Percentiles rank a stretch among this genome's conserved stretches.
phyloP scores from a whole-genome alignment of 2,797 vertebrate species.

The Brachymystax lenok region DNA sequence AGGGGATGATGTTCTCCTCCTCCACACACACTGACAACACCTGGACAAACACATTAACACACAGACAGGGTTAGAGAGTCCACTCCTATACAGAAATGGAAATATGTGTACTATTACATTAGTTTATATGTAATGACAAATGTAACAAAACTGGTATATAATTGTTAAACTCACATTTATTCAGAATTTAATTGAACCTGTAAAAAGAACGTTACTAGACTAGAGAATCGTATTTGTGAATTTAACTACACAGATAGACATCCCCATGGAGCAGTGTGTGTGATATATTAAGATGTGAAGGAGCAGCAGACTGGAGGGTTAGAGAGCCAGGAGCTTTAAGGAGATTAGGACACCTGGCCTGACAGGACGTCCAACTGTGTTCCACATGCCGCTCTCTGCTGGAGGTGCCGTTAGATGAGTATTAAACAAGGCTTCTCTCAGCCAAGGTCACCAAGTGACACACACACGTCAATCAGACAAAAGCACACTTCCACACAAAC shows the following conservation, averaged over 20 bases:
- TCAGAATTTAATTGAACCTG: background rate
- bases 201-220: constrained; percentile 29
- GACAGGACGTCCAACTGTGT: constrained; percentile 46
- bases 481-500: constrained; percentile 1
- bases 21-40: constrained; percentile 96
- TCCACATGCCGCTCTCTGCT: constrained; percentile 48
- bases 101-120: background rate
- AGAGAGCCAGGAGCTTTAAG: constrained; percentile 55
- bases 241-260: constrained; percentile 27
- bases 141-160: too few relatives aligned
- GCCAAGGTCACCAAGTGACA: constrained; percentile 47
- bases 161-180: background rate
- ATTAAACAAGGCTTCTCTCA: constrained; percentile 40
- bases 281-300: constrained; percentile 25
- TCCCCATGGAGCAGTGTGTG: constrained; percentile 3
- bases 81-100: background rate
- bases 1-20: constrained; percentile 95
- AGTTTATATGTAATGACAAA: background rate
- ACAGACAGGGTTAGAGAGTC: background rate
- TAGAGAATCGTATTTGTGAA: constrained; percentile 14
- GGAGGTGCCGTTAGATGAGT: constrained; percentile 39
- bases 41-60: constrained; percentile 60
- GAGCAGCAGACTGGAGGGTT: constrained; percentile 61
- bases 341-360: constrained; percentile 65
- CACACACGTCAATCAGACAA: background rate